A percentile compares a stretch with the other conserved stretches of the same genome.
phyloP scores from a whole-genome alignment of 2,797 vertebrate species.

The Brachymystax lenok region DNA sequence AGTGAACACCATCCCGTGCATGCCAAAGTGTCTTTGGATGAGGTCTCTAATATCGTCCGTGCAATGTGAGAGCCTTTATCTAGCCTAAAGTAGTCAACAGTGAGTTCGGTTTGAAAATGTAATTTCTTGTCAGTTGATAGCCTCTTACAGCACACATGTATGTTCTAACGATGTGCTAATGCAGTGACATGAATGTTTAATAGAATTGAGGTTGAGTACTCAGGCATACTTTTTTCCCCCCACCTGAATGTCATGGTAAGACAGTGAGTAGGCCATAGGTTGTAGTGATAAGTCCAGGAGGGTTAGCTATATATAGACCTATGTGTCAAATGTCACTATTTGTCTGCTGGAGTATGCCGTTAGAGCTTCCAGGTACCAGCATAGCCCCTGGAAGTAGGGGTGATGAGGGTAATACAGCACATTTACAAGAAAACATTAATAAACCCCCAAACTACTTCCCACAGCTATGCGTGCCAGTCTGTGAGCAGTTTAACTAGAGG shows the following conservation, averaged over 20 bases:
- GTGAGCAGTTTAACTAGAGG: too few relatives aligned
- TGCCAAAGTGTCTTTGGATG: not conserved
- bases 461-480: too few relatives aligned
- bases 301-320: not conserved
- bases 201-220: not conserved
- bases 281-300: not conserved
- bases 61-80: too few relatives aligned
- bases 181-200: not conserved
- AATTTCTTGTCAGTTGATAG: not conserved
- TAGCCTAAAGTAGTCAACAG: too few relatives aligned
- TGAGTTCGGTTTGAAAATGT: not conserved
- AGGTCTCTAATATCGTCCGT: too few relatives aligned
- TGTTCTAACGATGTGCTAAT: not conserved
- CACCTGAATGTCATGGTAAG: not conserved
- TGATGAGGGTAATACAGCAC: too few relatives aligned
- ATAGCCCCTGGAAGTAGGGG: too few relatives aligned
- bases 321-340: not conserved
- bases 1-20: not conserved
- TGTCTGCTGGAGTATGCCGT: not conserved
- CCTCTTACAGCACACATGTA: not conserved
- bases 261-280: not conserved
- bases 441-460: too few relatives aligned
- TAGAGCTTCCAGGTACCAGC: not conserved
- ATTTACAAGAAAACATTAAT: too few relatives aligned
- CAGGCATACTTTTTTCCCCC: not conserved